phyloP scores from a whole-genome alignment of 2,113 vertebrate genomes.

The Raja brachyura region DNA sequence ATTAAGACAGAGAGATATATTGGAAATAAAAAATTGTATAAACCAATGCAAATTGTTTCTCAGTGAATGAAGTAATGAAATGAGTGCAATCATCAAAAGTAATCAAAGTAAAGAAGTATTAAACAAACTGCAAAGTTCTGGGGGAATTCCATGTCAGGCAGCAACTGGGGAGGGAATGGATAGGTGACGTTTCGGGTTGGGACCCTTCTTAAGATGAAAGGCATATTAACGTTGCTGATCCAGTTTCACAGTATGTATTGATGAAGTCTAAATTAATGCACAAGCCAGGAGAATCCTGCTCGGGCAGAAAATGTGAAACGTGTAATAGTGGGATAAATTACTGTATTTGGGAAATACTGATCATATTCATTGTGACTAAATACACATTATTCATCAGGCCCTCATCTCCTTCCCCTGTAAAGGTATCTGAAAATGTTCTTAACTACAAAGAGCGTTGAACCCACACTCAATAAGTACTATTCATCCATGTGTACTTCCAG shows the following conservation, averaged over 20 bases:
- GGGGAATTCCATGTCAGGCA: too few species aligned
- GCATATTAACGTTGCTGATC: background rate
- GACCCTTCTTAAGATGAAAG: too few species aligned
- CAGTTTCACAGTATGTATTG: background rate
- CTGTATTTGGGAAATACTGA: background rate
- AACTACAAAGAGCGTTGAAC: too few species aligned
- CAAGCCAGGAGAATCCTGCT: too few species aligned
- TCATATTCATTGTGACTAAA: background rate
- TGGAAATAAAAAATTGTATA: too few species aligned
- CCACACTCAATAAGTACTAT: background rate
- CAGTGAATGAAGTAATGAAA: background rate
- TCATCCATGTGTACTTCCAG: background rate
- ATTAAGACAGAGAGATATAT: background rate
- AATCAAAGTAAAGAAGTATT: background rate
- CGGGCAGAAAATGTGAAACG: background rate
- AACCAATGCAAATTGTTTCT: background rate
- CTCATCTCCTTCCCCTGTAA: too few species aligned
- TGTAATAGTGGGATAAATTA: background rate
- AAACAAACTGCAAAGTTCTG: too few species aligned
- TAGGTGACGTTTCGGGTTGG: too few species aligned
- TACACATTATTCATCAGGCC: background rate
- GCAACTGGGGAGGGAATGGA: too few species aligned
- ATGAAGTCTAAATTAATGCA: too few species aligned
- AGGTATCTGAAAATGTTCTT: too few species aligned
- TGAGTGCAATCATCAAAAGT: background rate